Evolutionary conservation across 2,888 invertebrate genomes (phyloP).

Genomic region (Parasteatoda lunata): DNA sequence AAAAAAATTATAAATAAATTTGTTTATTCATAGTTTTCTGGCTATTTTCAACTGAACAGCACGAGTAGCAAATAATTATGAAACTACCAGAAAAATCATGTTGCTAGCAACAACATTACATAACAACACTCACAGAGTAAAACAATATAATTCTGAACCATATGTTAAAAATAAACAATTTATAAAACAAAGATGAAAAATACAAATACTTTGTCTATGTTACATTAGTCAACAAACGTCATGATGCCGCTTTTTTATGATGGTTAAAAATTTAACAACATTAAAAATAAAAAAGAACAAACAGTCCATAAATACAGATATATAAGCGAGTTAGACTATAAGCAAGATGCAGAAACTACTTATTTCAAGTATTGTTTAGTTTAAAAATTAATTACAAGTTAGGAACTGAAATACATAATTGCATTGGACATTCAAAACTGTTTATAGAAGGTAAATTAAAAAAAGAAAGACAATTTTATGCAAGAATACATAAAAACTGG

Average conservation of each 20-base stretch:
- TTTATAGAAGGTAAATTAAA: too few relatives aligned
- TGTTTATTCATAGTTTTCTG: slow-evolving; percentile 62
- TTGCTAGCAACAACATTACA: slow-evolving; percentile 10
- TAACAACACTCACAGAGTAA: slow-evolving; percentile 4
- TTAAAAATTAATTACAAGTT: slow-evolving; percentile 15
- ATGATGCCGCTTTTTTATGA: neutral
- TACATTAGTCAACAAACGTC: neutral
- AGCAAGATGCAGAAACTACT: slow-evolving; percentile 5
- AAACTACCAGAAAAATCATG: slow-evolving; percentile 53
- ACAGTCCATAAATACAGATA: slow-evolving; percentile 55
- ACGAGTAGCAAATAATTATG: slow-evolving; percentile 44
- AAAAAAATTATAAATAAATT: slow-evolving; percentile 58
- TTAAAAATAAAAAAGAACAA: slow-evolving; percentile 16
- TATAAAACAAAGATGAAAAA: slow-evolving; percentile 44
- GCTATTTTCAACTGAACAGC: slow-evolving; percentile 66
- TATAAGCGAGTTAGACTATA: slow-evolving; percentile 35
- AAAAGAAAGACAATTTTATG: too few relatives aligned
- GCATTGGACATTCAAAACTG: slow-evolving; percentile 17
- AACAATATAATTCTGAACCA: slow-evolving; percentile 5
- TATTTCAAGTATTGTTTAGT: slow-evolving; percentile 1
- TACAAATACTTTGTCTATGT: slow-evolving; percentile 35
- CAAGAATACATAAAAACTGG: too few relatives aligned
- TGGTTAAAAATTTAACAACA: neutral
- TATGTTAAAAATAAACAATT: slow-evolving; percentile 19
- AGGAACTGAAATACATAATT: slow-evolving; percentile 52